A percentile compares a stretch with the other conserved stretches of the same genome.
These are phyloP conservation scores for Chaitophorus viminalis DNA, from an alignment of 2,888 invertebrate species.

Conservation along the genomic window DNA sequence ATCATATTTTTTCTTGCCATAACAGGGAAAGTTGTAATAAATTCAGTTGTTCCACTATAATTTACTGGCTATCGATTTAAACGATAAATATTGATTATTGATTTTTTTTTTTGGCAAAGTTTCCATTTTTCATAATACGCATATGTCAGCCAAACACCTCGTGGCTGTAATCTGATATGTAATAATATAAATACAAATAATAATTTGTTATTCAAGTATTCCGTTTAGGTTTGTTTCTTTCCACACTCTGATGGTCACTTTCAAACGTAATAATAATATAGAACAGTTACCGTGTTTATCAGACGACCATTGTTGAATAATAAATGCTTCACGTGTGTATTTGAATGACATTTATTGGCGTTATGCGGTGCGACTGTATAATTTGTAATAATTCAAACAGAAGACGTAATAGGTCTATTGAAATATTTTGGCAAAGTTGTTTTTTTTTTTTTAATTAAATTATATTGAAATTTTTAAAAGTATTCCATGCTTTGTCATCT, in stretches of 20 bases:
- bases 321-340: background rate
- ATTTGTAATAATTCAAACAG: conserved; percentile 2
- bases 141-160: conserved; percentile 1
- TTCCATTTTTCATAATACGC: background rate
- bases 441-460: conserved; percentile 4
- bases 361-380: background rate
- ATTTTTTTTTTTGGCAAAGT: conserved; percentile 18
- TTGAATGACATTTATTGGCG: background rate
- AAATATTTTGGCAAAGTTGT: conserved; percentile 2
- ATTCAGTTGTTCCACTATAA: background rate
- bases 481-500: background rate
- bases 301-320: conserved; percentile 47
- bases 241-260: conserved; percentile 32
- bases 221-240: conserved; percentile 11
- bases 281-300: conserved; percentile 38
- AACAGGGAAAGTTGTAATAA: conserved; percentile 5
- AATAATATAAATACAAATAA: background rate
- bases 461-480: background rate
- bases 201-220: conserved; percentile 11
- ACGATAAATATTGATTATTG: conserved; percentile 11
- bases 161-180: background rate
- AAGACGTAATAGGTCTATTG: conserved; percentile 1
- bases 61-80: background rate
- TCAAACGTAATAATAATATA: conserved; percentile 35
- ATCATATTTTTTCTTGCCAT: background rate